A percentile compares a stretch with the other conserved stretches of the same genome.
Evolutionary conservation across 2,888 invertebrate genomes (phyloP).

Genomic region (Microctonus aethiopoides): DNA sequence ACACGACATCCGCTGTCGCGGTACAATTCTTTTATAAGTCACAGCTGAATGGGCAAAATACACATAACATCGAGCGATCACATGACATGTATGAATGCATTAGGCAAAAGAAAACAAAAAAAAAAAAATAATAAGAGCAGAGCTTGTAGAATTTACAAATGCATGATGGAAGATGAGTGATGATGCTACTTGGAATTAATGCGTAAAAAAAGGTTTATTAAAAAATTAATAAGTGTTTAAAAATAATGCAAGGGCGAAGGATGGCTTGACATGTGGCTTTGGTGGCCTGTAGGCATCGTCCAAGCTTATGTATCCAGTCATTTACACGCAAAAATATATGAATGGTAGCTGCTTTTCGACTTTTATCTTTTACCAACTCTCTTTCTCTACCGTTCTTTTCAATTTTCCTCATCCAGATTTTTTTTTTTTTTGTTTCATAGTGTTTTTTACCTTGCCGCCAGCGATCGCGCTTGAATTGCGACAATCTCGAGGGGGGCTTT

Average conservation of each 20-base stretch:
- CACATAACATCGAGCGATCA: slow-evolving; percentile 37
- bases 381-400: slow-evolving; percentile 14
- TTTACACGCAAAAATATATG: slow-evolving; percentile 14
- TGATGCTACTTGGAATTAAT: no score
- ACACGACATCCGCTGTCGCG: slow-evolving; percentile 57
- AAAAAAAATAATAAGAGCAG: neutral
- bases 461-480: slow-evolving; percentile 15
- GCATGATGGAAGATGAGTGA: no score
- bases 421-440: slow-evolving; percentile 27
- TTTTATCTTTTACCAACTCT: slow-evolving; percentile 35
- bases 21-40: slow-evolving; percentile 81
- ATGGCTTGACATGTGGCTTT: slow-evolving; percentile 9
- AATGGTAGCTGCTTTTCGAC: slow-evolving; percentile 17
- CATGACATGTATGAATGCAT: slow-evolving; percentile 30
- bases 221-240: slow-evolving; percentile 16
- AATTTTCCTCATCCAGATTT: slow-evolving; percentile 11
- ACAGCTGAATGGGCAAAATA: slow-evolving; percentile 74
- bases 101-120: slow-evolving; percentile 31
- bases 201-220: no score
- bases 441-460: slow-evolving; percentile 17
- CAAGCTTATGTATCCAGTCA: neutral
- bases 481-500: slow-evolving; percentile 14
- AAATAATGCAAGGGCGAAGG: slow-evolving; percentile 1
- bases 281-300: slow-evolving; percentile 14
- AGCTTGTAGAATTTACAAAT: neutral